Evolutionary conservation across 1,140 invertebrate genomes (phyloP), one percentile per base, ranked within the genome.

Genomic region (Saccostrea glomerata): DNA sequence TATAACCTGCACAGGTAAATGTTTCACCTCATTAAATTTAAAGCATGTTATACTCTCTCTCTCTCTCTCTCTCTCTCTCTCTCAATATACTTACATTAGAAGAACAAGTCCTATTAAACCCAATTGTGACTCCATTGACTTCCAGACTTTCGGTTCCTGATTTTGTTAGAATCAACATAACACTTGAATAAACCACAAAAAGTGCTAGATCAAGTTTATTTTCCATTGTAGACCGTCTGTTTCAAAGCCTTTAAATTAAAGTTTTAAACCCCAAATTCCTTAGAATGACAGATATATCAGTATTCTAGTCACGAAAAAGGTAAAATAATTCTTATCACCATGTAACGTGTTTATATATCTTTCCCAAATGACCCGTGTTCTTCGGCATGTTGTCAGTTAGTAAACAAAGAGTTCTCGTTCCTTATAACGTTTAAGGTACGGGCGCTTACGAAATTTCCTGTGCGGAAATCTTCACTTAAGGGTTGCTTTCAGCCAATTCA

Each of bases 401-500:
- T 73, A 73, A 73, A 73, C 70, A 73, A 73, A 73, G 70, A 73
- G 70, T 73, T 7, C 6, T 73, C 70, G 70, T 73, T 73, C 70
- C 9, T 73, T 60, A 20, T 20, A 60, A 60, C 13, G 58, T 17
- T 17, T 13, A 73, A 25, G 23, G 6, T 73, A 73, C 70, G 25
- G 70, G 25, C 70, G 70, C 70, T 73, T 73, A 73, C 70, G 70
- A 73, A 73, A 73, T 73, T 73, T 73, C 70, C 70, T 25, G 70
- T 25, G 13, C n/a, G 70, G 70, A 73, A 73, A 73, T 30, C 4
- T 13, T 11, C 30, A 25, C 70, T 73, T 73, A 9, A 30, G 70
- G 13, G 30, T 30, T n/a, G n/a, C n/a, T n/a, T n/a, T n/a, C n/a
- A n/a, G n/a, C n/a, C n/a, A n/a, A 36, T 36, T 73, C 23, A 30